phyloP scores from a whole-genome alignment of 1,140 invertebrate species.

The Trachelipus rathkii region DNA sequence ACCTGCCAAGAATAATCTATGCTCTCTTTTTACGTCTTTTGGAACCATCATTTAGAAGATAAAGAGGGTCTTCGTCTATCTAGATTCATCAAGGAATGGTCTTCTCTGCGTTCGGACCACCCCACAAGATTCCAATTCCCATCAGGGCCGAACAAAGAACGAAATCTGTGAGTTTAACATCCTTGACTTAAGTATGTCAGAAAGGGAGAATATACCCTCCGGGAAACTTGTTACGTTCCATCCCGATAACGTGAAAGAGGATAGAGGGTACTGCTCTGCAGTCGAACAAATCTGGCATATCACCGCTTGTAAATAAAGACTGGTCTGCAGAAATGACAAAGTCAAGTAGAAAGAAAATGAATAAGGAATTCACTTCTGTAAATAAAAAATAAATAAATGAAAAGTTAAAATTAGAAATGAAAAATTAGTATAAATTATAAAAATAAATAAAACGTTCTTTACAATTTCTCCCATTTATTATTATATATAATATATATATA shows the following conservation, averaged over 20 bases:
- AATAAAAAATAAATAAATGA: not conserved
- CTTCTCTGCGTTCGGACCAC: constrained; percentile 26
- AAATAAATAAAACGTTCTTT: too few species aligned
- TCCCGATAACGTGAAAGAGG: constrained; percentile 36
- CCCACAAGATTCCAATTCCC: constrained; percentile 42
- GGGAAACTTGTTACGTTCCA: constrained; percentile 44
- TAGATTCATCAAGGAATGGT: constrained; percentile 4
- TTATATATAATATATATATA: too few species aligned
- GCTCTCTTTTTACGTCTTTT: constrained; percentile 29
- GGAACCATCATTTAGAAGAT: not conserved
- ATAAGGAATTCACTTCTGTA: constrained; percentile 1
- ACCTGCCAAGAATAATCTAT: constrained; percentile 38
- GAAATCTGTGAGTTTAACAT: constrained; percentile 36
- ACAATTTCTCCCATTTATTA: too few species aligned
- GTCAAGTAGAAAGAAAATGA: not conserved
- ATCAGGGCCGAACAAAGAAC: constrained; percentile 44
- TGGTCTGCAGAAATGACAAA: not conserved
- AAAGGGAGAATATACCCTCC: constrained; percentile 37
- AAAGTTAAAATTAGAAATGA: too few species aligned
- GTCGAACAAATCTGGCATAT: constrained; percentile 33
- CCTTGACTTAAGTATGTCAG: constrained; percentile 34
- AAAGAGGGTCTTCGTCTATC: constrained; percentile 37
- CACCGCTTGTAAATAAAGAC: constrained; percentile 34
- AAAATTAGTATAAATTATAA: too few species aligned
- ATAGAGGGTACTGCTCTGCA: constrained; percentile 25